Conservation (phyloP, 2,113 vertebrate genomes). For the Pomatostomus ruficeps region DNA sequence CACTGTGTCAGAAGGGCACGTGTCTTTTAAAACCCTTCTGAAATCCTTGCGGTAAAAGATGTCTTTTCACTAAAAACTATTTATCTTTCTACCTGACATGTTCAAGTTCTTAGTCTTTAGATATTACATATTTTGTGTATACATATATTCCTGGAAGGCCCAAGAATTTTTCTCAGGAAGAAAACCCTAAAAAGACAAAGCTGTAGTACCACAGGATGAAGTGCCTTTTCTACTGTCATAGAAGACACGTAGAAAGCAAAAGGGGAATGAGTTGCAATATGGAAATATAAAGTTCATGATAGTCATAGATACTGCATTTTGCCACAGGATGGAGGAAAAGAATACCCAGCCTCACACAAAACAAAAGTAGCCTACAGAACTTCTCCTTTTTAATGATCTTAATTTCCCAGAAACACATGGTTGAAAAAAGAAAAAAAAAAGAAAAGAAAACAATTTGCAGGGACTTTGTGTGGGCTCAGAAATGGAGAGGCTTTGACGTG, state of each 20-base stretch:
- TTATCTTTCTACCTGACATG: not conserved
- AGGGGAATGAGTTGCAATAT: not conserved
- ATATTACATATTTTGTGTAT: not conserved
- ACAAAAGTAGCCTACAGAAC: not conserved
- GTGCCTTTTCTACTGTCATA: not conserved
- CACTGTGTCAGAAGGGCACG: not conserved
- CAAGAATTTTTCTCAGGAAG: not conserved
- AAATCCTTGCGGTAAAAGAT: not conserved
- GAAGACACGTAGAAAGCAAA: not conserved
- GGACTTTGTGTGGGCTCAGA: not conserved
- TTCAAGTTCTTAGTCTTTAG: not conserved
- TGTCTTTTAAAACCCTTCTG: not conserved
- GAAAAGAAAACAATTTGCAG: not conserved
- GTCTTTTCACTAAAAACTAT: not conserved
- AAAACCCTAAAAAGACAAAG: not conserved
- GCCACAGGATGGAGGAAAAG: not conserved
- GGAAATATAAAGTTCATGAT: not conserved
- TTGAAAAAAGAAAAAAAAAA: not conserved
- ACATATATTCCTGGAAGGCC: not conserved
- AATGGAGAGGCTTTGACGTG: not conserved
- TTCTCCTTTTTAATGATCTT: not conserved
- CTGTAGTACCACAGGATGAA: not conserved
- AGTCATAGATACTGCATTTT: not conserved
- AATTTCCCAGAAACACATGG: not conserved
- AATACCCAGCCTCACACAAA: not conserved